Evolutionary conservation across 1,140 invertebrate species (phyloP), one percentile per base, ranked within the genome.

Genomic region (Battus philenor): DNA sequence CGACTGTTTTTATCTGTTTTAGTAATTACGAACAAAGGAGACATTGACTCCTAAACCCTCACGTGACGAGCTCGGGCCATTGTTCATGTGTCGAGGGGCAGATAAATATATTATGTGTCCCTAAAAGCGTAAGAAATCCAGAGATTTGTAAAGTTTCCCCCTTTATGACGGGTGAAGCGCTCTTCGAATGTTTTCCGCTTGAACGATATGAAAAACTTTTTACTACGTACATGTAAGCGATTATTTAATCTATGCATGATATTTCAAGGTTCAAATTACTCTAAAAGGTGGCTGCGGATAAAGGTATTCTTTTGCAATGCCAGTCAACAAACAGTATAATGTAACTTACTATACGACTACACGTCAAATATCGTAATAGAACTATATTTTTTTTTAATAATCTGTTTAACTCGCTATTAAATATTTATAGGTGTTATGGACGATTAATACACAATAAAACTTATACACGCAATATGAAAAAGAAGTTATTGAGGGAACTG

Each of bases 61-160:
- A 66, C 65, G 67, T 70, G 61, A 71, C 62, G 47, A 74, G 75
- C 65, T 75, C 63, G 32, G 47, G 66, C 61, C 67, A 80, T 80
- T 83, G 61, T 67, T 71, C 68, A 81, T 69, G 75, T 81, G 77
- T 78, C 76, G 68, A 77, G 74, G 75, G 80, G 74, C 63, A 73
- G 75, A 81, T 84, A 84, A 84, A 81, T 84, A 73, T 69, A 81
- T 81, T 80, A 78, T 78, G 76, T 78, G 68, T 68, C 72, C 63
- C 71, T 72, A 70, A 81, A 80, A 84, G 77, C 77, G 71, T 76
- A 80, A 79, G 80, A 84, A 84, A 80, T 81, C 68, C 76, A 55
- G 68, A 80, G 76, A 84, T 84, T 81, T 84, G 76, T 80, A 84
- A 84, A 82, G 64, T 81, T 83, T 84, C 65, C 77, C 74, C 80